These are phyloP conservation scores for Monodelphis domestica DNA, from an alignment of 2,797 vertebrate genomes.

Conservation along the genomic window DNA sequence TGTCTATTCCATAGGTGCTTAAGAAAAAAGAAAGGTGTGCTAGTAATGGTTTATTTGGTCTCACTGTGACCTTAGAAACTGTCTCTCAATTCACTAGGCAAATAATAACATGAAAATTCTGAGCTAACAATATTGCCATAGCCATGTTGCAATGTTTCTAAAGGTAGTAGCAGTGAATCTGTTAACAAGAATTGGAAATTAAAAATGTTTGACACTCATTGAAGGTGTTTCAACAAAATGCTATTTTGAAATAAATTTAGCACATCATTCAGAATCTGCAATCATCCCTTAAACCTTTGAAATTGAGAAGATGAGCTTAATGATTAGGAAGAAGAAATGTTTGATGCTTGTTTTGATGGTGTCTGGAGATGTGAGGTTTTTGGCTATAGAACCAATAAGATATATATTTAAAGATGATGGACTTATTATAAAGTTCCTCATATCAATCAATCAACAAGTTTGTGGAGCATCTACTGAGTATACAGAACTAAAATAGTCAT, in stretches of 20 bases:
- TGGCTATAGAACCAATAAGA: conserved; percentile 70
- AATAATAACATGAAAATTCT: conserved; percentile 62
- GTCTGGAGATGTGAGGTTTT: conserved; percentile 63
- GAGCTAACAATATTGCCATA: conserved; percentile 62
- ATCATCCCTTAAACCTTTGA: conserved; percentile 75
- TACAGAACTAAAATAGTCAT: conserved; percentile 61
- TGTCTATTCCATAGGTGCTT: conserved; percentile 30
- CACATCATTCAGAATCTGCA: conserved; percentile 72
- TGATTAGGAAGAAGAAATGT: conserved; percentile 74
- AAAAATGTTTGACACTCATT: conserved; percentile 58
- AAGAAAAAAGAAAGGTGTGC: conserved; percentile 45
- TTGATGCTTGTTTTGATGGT: conserved; percentile 64
- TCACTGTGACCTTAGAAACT: conserved; percentile 60
- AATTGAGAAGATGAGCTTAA: conserved; percentile 74
- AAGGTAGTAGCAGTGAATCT: conserved; percentile 74
- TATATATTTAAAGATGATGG: conserved; percentile 42
- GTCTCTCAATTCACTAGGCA: conserved; percentile 50
- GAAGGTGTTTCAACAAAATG: conserved; percentile 70
- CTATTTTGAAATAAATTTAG: conserved; percentile 73
- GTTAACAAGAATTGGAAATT: conserved; percentile 56
- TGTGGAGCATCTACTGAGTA: conserved; percentile 73
- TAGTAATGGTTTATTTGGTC: not conserved
- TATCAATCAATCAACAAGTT: conserved; percentile 65
- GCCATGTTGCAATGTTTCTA: conserved; percentile 57
- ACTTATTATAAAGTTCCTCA: conserved; percentile 64